Evolutionary conservation across 1,140 invertebrate species (phyloP).

Genomic region (Drosophila murphyi): DNA sequence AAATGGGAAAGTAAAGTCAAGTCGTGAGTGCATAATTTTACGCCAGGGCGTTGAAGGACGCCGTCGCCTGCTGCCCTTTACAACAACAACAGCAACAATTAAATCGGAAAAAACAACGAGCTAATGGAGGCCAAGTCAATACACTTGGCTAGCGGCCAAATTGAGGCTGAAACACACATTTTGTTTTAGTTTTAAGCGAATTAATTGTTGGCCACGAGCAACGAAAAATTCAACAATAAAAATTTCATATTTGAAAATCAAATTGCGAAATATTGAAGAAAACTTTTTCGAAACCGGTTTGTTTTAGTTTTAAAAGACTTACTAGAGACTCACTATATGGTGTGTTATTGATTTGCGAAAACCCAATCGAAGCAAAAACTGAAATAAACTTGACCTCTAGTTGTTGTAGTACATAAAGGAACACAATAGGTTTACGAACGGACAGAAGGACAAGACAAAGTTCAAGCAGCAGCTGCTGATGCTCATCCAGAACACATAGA

Average conservation of each 20-base stretch:
- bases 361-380: not conserved
- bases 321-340: not conserved
- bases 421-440: not conserved
- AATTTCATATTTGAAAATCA: slow-evolving; percentile 35
- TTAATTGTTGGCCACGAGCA: slow-evolving; percentile 21
- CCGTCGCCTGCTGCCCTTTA: slow-evolving; percentile 59
- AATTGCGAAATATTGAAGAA: not conserved
- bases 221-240: slow-evolving; percentile 1
- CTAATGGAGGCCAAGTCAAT: slow-evolving; percentile 49
- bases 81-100: slow-evolving; percentile 21
- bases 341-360: not conserved
- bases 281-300: too few relatives aligned
- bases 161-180: slow-evolving; percentile 36
- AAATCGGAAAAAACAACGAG: slow-evolving; percentile 46
- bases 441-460: not conserved
- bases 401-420: not conserved
- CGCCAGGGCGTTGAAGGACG: slow-evolving; percentile 42
- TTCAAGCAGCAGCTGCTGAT: not conserved
- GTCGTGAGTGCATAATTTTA: slow-evolving; percentile 20
- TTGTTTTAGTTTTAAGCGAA: slow-evolving; percentile 33
- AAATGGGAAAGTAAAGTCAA: slow-evolving; percentile 23
- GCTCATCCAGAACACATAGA: too few relatives aligned
- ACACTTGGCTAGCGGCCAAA: slow-evolving; percentile 53
- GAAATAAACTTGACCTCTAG: not conserved
- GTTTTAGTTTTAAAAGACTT: too few relatives aligned